phyloP scores from a whole-genome alignment of 2,888 invertebrate genomes.

The Carterocephalus palaemon region DNA sequence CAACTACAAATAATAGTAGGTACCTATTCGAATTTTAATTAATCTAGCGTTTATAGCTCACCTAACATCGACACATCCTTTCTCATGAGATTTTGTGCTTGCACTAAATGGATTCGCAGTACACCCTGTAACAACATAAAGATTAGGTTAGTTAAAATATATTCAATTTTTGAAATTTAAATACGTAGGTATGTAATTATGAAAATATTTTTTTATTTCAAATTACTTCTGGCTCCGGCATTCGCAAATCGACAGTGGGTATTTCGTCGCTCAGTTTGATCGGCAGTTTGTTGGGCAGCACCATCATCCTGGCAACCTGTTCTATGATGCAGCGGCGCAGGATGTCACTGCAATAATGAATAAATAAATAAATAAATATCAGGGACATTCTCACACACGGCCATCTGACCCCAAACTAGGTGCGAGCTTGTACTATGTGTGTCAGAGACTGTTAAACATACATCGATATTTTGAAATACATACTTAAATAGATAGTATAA shows the following conservation, averaged over 20 bases:
- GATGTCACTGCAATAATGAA: conserved; percentile 83
- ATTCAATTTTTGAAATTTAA: background rate
- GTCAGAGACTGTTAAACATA: too few relatives aligned
- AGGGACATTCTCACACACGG: too few relatives aligned
- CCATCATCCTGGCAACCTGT: conserved; percentile 94
- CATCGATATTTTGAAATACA: too few relatives aligned
- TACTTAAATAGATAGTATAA: too few relatives aligned
- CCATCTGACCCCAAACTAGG: too few relatives aligned
- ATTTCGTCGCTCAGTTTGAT: conserved; percentile 92
- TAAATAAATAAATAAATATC: background rate
- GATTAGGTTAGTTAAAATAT: background rate
- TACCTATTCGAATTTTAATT: too few relatives aligned
- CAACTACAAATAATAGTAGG: too few relatives aligned
- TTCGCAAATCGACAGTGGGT: conserved; percentile 88
- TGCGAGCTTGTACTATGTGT: too few relatives aligned
- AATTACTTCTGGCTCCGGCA: conserved; percentile 93
- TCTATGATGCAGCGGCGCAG: conserved; percentile 92
- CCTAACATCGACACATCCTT: conserved; percentile 96
- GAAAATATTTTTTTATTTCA: background rate
- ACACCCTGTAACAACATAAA: conserved; percentile 85
- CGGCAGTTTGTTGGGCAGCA: conserved; percentile 96
- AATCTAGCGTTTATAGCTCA: conserved; percentile 56
- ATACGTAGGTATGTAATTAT: background rate
- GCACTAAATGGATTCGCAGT: conserved; percentile 94
- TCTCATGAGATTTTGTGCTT: conserved; percentile 96